phyloP scores from a whole-genome alignment of 2,888 invertebrate species.

The Caenorhabditis sp. region DNA sequence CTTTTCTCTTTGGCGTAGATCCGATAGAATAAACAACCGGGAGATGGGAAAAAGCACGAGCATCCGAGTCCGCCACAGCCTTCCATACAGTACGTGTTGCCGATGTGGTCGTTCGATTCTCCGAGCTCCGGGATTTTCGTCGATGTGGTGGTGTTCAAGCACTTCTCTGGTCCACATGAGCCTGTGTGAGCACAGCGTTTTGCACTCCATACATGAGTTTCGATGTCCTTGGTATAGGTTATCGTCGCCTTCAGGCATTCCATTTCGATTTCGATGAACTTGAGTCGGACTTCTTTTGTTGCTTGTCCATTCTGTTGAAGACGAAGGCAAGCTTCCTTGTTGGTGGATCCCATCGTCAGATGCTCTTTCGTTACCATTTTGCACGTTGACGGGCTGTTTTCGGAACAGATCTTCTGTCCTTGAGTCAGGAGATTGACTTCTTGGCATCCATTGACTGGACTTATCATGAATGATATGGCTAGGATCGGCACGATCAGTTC shows the following conservation, averaged over 20 bases:
- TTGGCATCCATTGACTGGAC: background rate
- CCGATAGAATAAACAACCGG: conserved; percentile 40
- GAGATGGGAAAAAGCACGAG: conserved; percentile 14
- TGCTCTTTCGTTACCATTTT: background rate
- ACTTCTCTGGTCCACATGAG: conserved; percentile 20
- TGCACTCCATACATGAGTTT: background rate
- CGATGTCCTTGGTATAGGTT: conserved; percentile 1
- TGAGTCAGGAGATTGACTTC: background rate
- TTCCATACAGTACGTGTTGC: conserved; percentile 27
- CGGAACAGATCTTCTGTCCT: background rate
- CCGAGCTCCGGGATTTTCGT: conserved; percentile 10
- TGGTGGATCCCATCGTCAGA: background rate
- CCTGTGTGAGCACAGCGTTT: conserved; percentile 44
- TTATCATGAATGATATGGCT: background rate
- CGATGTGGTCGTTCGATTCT: background rate
- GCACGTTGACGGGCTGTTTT: too few species aligned
- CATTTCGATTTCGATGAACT: background rate
- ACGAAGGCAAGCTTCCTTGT: conserved; percentile 15
- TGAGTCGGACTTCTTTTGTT: background rate
- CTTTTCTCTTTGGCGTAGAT: too few species aligned
- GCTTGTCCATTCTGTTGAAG: background rate
- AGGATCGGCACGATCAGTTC: background rate
- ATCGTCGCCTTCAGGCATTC: conserved; percentile 3
- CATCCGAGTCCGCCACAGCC: conserved; percentile 41
- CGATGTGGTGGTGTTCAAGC: background rate